Conservation (phyloP, 1,140 invertebrate species). For the Cephus cinctus region DNA sequence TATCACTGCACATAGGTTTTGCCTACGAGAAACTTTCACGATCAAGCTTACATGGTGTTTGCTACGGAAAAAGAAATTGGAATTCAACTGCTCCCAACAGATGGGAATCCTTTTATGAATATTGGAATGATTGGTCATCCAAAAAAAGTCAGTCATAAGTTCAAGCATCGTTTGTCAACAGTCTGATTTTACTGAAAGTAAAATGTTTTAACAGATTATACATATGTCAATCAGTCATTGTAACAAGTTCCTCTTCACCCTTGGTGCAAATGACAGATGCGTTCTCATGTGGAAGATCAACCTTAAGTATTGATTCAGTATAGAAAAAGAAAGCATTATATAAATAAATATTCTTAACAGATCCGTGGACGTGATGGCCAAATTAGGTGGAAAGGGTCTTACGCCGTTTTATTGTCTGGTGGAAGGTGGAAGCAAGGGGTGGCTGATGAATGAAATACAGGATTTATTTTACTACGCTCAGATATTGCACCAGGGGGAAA, state of each 20-base stretch:
- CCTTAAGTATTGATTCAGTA: conserved; percentile 55
- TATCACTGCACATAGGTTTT: conserved; percentile 28
- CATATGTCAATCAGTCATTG: conserved; percentile 40
- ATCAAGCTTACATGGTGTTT: conserved; percentile 61
- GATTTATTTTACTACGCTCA: conserved; percentile 75
- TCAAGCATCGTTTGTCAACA: conserved; percentile 6
- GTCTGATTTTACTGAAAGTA: conserved; percentile 12
- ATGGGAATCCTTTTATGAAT: conserved; percentile 73
- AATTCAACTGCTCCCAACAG: conserved; percentile 65
- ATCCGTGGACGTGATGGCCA: conserved; percentile 55
- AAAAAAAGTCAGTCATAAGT: conserved; percentile 43
- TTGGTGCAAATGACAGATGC: conserved; percentile 57
- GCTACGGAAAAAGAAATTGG: conserved; percentile 66
- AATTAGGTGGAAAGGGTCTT: conserved; percentile 57
- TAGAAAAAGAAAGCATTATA: conserved; percentile 1
- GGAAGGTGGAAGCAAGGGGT: conserved; percentile 60
- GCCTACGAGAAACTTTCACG: conserved; percentile 18
- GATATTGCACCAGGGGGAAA: conserved; percentile 68
- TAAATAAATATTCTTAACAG: conserved; percentile 33
- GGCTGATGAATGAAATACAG: conserved; percentile 68
- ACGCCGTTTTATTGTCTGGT: conserved; percentile 61
- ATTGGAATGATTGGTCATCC: conserved; percentile 68
- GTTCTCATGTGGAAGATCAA: conserved; percentile 65
- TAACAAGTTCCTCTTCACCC: conserved; percentile 60
- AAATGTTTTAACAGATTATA: conserved; percentile 39